Evolutionary conservation across 2,113 vertebrate genomes (phyloP).

Genomic region (Rattus norvegicus): GRCr8 NC_086026.1:122090001-122090500

Average conservation of each 20-base stretch:
- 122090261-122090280: neutral
- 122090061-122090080: neutral
- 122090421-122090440: constrained; percentile 20
- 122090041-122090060: neutral
- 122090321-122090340: neutral
- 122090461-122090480: constrained; percentile 33
- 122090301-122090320: neutral
- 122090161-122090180: neutral
- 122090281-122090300: neutral
- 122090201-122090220: neutral
- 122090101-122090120: neutral
- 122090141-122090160: neutral
- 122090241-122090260: neutral
- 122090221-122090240: neutral
- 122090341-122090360: constrained; percentile 14
- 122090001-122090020: constrained; percentile 28
- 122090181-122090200: neutral
- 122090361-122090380: neutral
- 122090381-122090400: neutral
- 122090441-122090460: neutral
- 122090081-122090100: neutral
- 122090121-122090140: neutral
- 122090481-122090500: neutral
- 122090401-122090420: neutral
- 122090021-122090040: neutral